Percentiles rank a stretch among this genome's conserved stretches.
Conservation (phyloP, 2,113 vertebrate species). For the Myotis yumanensis region DNA sequence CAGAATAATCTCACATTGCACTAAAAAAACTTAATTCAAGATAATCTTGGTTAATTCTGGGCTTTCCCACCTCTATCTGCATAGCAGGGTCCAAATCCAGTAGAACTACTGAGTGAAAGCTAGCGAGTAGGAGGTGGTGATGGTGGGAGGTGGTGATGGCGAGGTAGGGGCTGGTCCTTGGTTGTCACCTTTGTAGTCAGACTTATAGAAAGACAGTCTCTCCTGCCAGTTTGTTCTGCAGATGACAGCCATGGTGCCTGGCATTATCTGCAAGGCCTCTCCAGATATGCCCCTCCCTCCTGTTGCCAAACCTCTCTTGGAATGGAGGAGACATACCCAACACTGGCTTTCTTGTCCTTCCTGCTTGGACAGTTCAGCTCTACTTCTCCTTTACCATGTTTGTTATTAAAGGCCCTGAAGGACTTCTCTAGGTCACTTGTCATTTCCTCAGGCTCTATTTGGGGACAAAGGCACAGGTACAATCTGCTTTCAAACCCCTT, state of each 20-base stretch:
- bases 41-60: background rate
- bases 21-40: slow-evolving; percentile 16
- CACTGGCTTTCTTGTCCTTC: background rate
- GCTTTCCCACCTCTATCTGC: background rate
- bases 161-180: background rate
- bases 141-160: background rate
- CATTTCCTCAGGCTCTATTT: background rate
- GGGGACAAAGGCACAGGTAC: background rate
- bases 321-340: background rate
- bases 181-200: background rate
- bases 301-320: background rate
- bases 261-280: background rate
- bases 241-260: background rate
- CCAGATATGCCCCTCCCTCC: background rate
- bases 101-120: background rate
- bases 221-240: background rate
- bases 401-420: background rate
- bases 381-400: background rate
- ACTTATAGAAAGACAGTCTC: background rate
- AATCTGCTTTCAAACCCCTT: slow-evolving; percentile 12
- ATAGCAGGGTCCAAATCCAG: background rate
- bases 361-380: background rate
- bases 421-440: background rate
- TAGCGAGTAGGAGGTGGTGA: background rate
- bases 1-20: background rate